A percentile compares a stretch with the other conserved stretches of the same genome.
Evolutionary conservation across 2,113 vertebrate genomes (phyloP).

Genomic region (Ploceus nigricollis): DNA sequence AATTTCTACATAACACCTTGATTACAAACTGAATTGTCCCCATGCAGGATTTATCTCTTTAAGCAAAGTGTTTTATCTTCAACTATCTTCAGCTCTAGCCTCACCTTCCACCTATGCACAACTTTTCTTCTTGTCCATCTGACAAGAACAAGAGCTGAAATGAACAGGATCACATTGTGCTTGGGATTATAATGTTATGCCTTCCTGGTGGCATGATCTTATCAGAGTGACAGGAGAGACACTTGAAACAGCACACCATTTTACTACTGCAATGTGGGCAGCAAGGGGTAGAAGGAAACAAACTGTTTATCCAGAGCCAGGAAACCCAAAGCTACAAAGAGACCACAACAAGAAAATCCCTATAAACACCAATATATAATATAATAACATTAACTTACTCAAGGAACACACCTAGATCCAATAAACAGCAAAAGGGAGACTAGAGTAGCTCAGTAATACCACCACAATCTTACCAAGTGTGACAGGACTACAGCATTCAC

Average conservation of each 20-base stretch:
- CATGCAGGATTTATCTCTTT: neutral
- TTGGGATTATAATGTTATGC: constrained; percentile 42
- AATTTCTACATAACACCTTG: constrained; percentile 27
- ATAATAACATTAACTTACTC: neutral
- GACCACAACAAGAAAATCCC: neutral
- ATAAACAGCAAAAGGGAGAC: neutral
- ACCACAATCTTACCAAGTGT: neutral
- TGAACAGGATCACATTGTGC: constrained; percentile 26
- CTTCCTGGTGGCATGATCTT: constrained; percentile 8
- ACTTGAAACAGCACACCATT: constrained; percentile 1
- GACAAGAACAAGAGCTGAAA: constrained; percentile 56
- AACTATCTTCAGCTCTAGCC: neutral
- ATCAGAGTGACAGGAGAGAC: constrained; percentile 27
- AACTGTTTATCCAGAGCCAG: neutral
- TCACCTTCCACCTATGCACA: neutral
- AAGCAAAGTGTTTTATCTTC: constrained; percentile 11
- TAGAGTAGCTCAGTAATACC: neutral
- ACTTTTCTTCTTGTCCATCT: constrained; percentile 40
- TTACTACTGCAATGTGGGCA: neutral
- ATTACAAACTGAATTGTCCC: constrained; percentile 10
- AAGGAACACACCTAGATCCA: neutral
- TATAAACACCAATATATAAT: neutral
- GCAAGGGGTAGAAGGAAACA: neutral
- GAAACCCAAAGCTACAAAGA: neutral
- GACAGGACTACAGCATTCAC: neutral